Base-by-base conservation (phyloP, 2,797 vertebrate species). In the Scarus forsteni region DNA sequence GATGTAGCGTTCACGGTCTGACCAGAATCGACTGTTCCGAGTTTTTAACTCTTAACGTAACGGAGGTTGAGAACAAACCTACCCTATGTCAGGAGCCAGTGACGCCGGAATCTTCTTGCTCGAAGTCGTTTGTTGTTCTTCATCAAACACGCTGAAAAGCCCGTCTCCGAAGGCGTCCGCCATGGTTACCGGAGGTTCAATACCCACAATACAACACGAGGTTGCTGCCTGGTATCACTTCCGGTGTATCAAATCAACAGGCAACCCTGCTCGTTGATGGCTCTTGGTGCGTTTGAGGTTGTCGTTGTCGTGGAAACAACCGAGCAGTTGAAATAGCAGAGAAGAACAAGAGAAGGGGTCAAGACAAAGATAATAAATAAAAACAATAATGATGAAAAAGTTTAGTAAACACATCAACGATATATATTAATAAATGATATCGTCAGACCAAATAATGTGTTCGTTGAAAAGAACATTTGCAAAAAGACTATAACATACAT, bases 81-180 rank as follows among this genome's bases (percentile, higher is more conserved):
- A 98, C 98, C 94, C 95, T 0, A 78, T 36, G 12, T 89, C 89
- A 3, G 67, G 1, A 56, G 90, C 0, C 36, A 57, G 0, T 0
- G 60, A 10, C 6, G 85, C 10, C 1, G 60, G 83, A 19, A 81
- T 81, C 40, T 83, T 90, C 79, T 95, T 96, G 66, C 83, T 94
- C 1, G 91, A 82, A 1, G 92, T 75, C 0, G 92, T 80, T 55
- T 94, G 81, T 7, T 97, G 81, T 1, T 97, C 96, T 1, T 96
- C 97, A 39, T 99, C 97, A 78, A 99, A 99, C 88, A 99, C 97
- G 91, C 95, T 98, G 78, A 99, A 99, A 2, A 99, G 86, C 8
- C 96, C 96, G 1, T 98, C 98, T 1, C 96, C 97, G 15, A 99
- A 99, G 0, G 95, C 89, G 83, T 99, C 98, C 77, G 97, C 97